Base-by-base conservation (phyloP, 2,888 invertebrate species). In the Synanthedon myopaeformis region DNA sequence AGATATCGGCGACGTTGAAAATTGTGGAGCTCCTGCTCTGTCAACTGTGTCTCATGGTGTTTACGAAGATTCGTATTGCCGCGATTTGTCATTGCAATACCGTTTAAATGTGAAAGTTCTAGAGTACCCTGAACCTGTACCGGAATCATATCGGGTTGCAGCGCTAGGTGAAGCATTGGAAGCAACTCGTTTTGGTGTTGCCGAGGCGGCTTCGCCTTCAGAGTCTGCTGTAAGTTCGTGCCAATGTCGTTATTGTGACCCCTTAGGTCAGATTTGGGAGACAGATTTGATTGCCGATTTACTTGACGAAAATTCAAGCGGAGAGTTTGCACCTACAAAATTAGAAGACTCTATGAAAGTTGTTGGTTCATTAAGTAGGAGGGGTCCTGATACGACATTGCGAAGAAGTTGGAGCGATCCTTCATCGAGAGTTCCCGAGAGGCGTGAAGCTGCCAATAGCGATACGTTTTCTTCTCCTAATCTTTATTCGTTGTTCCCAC, bases 231-330 rank as follows among this genome's bases (percentile, higher is more conserved):
- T 82, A 57, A 88, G 80, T 63, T 82, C 83, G 57, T 93, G 93
- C 77, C 93, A 93, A 82, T 93, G 93, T 76, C 90, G 92, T 51
- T 93, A 92, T 65, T 93, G 93, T 77, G 93, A 93, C 70, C 93
- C 93, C 0, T 89, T 91, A 19, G 92, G 92, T 53, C 90, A 92
- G 73, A 92, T 93, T 60, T 93, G 93, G 93, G 93, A 93, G 73
- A 89, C 91, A 13, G 91, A 92, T 70, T 89, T 90, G 42, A 89
- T 90, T 64, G 81, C 87, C 54, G 80, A 83, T 69, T 73, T 86
- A 58, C 72, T 82, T n/a, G 77, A 89, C 58, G 84, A 87, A 61
- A 86, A 83, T 69, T 85, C 87, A 42, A 78, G 82, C 69, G 82
- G 70, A 57, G 86, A 87, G 67, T 86, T 87, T 59, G 80, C 85